Percentiles rank a stretch among this genome's conserved stretches.
phyloP scores from a whole-genome alignment of 2,797 vertebrate genomes.

The Cirrhinus molitorella region DNA sequence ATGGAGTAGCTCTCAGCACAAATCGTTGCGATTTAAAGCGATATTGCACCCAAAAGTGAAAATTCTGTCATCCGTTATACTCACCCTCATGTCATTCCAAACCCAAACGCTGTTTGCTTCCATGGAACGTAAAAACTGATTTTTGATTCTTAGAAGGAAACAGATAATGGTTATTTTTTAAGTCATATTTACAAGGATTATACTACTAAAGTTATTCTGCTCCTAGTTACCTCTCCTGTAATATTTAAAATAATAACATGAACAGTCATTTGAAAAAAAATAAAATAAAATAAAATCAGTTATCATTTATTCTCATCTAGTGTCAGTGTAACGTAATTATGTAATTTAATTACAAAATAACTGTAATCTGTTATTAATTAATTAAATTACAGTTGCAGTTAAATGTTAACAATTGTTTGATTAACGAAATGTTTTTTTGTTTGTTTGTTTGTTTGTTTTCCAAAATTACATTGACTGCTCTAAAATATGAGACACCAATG shows the following conservation, averaged over 20 bases:
- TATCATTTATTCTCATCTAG: not conserved
- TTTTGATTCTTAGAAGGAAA: not conserved
- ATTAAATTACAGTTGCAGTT: too few species aligned
- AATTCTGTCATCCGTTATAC: not conserved
- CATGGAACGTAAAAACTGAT: not conserved
- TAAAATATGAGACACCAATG: too few species aligned
- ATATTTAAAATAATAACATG: not conserved
- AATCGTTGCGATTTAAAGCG: not conserved
- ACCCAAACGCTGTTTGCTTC: not conserved
- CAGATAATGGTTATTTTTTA: not conserved
- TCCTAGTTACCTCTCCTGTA: not conserved
- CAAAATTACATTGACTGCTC: too few species aligned
- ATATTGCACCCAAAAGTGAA: slow-evolving; percentile 2
- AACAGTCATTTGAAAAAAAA: not conserved
- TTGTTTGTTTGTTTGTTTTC: too few species aligned
- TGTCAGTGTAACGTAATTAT: not conserved
- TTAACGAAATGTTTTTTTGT: too few species aligned
- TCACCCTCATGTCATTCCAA: not conserved
- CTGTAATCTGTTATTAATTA: too few species aligned
- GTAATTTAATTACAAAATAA: too few species aligned
- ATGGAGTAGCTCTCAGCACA: slow-evolving; percentile 16
- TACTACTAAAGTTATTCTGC: not conserved
- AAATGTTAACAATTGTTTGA: too few species aligned
- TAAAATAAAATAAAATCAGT: too few species aligned
- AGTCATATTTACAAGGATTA: not conserved